phyloP scores from a whole-genome alignment of 2,797 vertebrate genomes.

The Chromis chromis region DNA sequence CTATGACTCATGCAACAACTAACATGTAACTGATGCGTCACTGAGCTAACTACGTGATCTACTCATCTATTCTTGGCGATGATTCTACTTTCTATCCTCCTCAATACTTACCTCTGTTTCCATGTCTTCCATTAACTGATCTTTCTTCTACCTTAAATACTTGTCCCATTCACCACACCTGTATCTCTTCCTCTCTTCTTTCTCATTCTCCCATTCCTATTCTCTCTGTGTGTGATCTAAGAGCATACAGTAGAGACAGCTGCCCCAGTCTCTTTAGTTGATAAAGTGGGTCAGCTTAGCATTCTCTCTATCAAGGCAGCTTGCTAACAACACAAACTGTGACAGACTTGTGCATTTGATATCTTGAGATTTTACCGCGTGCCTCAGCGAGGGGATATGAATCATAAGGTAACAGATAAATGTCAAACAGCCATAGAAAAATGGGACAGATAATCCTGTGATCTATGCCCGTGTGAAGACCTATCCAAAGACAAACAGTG shows the following conservation, averaged over 20 bases:
- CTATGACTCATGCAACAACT: slow-evolving; percentile 21
- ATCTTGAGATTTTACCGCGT: slow-evolving; percentile 59
- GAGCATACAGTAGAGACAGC: slow-evolving; percentile 54
- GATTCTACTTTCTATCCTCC: slow-evolving; percentile 13
- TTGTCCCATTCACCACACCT: slow-evolving; percentile 18
- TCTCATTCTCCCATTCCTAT: slow-evolving; percentile 16
- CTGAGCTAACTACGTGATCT: slow-evolving; percentile 17
- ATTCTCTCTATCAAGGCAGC: slow-evolving; percentile 52
- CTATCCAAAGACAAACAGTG: slow-evolving; percentile 40
- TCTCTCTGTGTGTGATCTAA: slow-evolving; percentile 59
- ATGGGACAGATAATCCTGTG: slow-evolving; percentile 63
- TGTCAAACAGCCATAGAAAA: slow-evolving; percentile 54
- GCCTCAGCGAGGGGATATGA: slow-evolving; percentile 54
- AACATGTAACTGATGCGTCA: slow-evolving; percentile 6
- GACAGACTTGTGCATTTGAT: slow-evolving; percentile 72
- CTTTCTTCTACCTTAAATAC: slow-evolving; percentile 33
- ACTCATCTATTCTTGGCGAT: slow-evolving; percentile 20
- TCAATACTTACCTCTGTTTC: slow-evolving; percentile 24
- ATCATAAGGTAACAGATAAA: slow-evolving; percentile 74
- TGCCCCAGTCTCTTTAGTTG: slow-evolving; percentile 60
- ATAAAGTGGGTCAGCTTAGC: slow-evolving; percentile 78
- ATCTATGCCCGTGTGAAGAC: slow-evolving; percentile 65
- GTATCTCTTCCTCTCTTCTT: slow-evolving; percentile 28
- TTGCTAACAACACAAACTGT: slow-evolving; percentile 67
- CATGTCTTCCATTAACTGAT: slow-evolving; percentile 33